Percentiles rank a stretch among this genome's conserved stretches.
Evolutionary conservation across 2,797 vertebrate genomes (phyloP).

Genomic region (Rhyacichthys aspro): DNA sequence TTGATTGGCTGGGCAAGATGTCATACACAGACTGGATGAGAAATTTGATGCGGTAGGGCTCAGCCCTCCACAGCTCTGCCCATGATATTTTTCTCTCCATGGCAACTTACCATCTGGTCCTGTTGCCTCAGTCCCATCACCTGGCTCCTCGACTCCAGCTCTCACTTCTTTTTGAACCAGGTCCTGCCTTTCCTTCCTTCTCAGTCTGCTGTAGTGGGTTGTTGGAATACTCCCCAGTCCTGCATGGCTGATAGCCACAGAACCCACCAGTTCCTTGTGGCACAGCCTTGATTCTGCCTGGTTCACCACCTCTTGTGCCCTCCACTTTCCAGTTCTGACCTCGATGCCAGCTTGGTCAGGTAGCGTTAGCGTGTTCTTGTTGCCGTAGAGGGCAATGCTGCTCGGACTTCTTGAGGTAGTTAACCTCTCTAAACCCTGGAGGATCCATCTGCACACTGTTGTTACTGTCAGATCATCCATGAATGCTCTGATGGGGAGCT

Average conservation of each 20-base stretch:
- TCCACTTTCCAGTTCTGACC: no score
- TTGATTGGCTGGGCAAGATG: neutral
- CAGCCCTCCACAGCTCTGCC: constrained; percentile 4
- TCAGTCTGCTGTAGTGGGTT: neutral
- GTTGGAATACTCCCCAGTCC: neutral
- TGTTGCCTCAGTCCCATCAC: neutral
- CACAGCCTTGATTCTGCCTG: neutral
- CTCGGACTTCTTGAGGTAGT: no score
- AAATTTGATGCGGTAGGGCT: neutral
- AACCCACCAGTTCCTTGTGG: neutral
- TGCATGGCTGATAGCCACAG: neutral
- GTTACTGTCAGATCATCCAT: neutral
- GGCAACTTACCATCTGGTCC: neutral
- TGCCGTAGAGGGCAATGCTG: no score
- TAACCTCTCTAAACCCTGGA: no score
- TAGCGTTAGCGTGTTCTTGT: no score
- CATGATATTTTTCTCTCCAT: constrained; percentile 3
- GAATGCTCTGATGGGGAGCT: neutral
- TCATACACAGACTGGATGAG: constrained; percentile 2
- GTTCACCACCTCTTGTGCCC: neutral
- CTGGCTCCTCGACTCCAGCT: neutral
- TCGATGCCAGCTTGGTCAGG: no score
- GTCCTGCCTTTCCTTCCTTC: neutral
- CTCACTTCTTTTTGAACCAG: neutral
- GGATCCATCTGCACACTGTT: no score